Percentiles rank a stretch among this genome's conserved stretches.
These are phyloP conservation scores for Scelioninae gen. 2 DNA, from an alignment of 2,888 invertebrate genomes.

Conservation along the genomic window DNA sequence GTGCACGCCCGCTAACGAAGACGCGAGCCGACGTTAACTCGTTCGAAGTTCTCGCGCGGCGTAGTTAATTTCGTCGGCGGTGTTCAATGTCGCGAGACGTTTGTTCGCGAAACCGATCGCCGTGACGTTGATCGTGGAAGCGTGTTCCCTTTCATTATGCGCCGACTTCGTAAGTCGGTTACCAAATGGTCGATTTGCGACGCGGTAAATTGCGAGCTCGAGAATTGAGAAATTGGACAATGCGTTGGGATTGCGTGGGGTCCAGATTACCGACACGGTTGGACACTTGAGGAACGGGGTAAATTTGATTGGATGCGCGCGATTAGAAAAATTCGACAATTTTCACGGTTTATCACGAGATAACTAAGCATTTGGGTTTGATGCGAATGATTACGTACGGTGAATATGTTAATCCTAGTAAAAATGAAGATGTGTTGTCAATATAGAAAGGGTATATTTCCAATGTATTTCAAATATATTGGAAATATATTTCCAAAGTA, in stretches of 20 bases:
- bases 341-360: too few relatives aligned
- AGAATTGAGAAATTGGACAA: constrained; percentile 61
- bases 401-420: too few relatives aligned
- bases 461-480: too few relatives aligned
- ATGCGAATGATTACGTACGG: too few relatives aligned
- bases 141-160: constrained; percentile 65
- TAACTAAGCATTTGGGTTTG: too few relatives aligned
- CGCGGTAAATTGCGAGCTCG: constrained; percentile 66
- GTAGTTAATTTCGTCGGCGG: constrained; percentile 48
- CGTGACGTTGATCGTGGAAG: constrained; percentile 48
- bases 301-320: constrained; percentile 21
- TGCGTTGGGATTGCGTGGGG: constrained; percentile 54
- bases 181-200: constrained; percentile 66
- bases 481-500: too few relatives aligned
- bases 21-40: constrained; percentile 40
- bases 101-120: constrained; percentile 51
- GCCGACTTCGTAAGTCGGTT: constrained; percentile 60
- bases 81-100: constrained; percentile 47
- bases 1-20: constrained; percentile 37
- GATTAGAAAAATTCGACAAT: too few relatives aligned
- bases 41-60: constrained; percentile 31
- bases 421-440: too few relatives aligned
- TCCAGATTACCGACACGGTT: constrained; percentile 43
- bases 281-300: constrained; percentile 33
- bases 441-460: too few relatives aligned